These are phyloP conservation scores for Caenorhabditis sulstoni DNA, from an alignment of 2,888 invertebrate species.

Conservation along the genomic window DNA sequence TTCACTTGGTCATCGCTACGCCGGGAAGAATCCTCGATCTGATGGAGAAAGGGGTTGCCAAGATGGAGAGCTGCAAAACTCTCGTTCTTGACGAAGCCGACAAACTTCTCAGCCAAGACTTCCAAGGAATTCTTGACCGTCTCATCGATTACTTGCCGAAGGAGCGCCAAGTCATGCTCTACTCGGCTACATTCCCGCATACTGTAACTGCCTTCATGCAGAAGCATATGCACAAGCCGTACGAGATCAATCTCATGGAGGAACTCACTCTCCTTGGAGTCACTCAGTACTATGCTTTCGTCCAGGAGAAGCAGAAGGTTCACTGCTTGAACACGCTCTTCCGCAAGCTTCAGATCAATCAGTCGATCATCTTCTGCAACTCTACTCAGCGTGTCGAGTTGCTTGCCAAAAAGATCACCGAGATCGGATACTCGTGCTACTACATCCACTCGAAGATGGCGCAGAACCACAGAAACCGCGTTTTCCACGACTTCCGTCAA, in stretches of 20 bases:
- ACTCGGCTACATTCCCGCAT: conserved; percentile 98
- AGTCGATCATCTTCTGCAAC: conserved; percentile 99
- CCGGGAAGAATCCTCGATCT: conserved; percentile 99
- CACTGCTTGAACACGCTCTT: conserved; percentile 99
- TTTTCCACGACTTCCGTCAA: conserved; percentile 98
- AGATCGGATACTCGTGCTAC: conserved; percentile 99
- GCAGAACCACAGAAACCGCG: conserved; percentile 94
- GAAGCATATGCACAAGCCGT: conserved; percentile 94
- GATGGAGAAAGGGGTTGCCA: conserved; percentile 96
- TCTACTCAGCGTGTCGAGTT: conserved; percentile 99
- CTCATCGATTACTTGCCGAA: conserved; percentile 93
- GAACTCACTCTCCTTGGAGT: conserved; percentile 98
- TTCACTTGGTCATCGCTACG: conserved; percentile 97
- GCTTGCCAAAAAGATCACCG: conserved; percentile 99
- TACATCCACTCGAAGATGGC: conserved; percentile 99
- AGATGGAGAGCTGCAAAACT: conserved; percentile 96
- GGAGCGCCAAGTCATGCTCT: conserved; percentile 96
- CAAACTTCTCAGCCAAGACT: conserved; percentile 98
- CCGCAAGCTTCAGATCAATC: conserved; percentile 98
- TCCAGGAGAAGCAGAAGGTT: conserved; percentile 99
- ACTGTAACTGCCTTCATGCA: conserved; percentile 99
- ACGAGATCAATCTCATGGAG: conserved; percentile 99
- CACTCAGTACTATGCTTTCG: conserved; percentile 99
- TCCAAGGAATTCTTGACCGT: conserved; percentile 98
- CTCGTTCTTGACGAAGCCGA: conserved; percentile 99